phyloP scores from a whole-genome alignment of 2,888 invertebrate genomes.

The Adelognathus sp. region DNA sequence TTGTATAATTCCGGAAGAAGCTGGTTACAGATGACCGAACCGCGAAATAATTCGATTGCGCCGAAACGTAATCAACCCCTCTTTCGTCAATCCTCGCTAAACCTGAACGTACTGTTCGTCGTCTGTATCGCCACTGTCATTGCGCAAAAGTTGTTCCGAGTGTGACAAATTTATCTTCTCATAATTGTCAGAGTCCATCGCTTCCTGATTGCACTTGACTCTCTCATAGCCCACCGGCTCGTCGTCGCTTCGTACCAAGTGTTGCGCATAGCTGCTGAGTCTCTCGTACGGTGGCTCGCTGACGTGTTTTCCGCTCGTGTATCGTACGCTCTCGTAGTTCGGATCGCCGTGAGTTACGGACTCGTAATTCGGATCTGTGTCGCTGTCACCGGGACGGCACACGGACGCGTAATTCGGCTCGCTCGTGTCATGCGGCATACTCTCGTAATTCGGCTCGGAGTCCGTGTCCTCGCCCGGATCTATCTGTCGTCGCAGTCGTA shows the following conservation, averaged over 20 bases:
- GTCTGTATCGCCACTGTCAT: conserved; percentile 73
- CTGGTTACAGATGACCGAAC: too few relatives aligned
- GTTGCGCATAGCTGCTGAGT: conserved; percentile 69
- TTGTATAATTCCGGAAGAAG: too few relatives aligned
- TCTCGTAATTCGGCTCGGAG: conserved; percentile 90
- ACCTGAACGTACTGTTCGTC: conserved; percentile 78
- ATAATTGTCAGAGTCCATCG: conserved; percentile 65
- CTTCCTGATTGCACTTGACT: conserved; percentile 59
- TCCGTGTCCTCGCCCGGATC: conserved; percentile 81
- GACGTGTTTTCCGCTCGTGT: conserved; percentile 84
- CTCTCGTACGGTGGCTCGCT: conserved; percentile 84
- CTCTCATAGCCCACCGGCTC: conserved; percentile 65
- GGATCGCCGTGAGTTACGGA: conserved; percentile 87
- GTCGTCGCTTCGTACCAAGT: conserved; percentile 8
- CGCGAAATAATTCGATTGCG: not conserved
- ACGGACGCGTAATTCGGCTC: conserved; percentile 85
- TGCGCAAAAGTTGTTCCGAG: conserved; percentile 35
- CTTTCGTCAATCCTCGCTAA: conserved; percentile 62
- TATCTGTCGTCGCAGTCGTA: conserved; percentile 75
- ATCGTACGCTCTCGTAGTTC: conserved; percentile 92
- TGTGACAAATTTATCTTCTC: conserved; percentile 64
- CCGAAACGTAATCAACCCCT: too few relatives aligned
- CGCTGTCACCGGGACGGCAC: conserved; percentile 84
- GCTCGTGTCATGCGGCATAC: conserved; percentile 84
- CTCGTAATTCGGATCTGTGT: conserved; percentile 89